Evolutionary conservation across 2,113 vertebrate genomes (phyloP), one percentile per base, ranked within the genome.

Genomic region (Athene noctua): DNA sequence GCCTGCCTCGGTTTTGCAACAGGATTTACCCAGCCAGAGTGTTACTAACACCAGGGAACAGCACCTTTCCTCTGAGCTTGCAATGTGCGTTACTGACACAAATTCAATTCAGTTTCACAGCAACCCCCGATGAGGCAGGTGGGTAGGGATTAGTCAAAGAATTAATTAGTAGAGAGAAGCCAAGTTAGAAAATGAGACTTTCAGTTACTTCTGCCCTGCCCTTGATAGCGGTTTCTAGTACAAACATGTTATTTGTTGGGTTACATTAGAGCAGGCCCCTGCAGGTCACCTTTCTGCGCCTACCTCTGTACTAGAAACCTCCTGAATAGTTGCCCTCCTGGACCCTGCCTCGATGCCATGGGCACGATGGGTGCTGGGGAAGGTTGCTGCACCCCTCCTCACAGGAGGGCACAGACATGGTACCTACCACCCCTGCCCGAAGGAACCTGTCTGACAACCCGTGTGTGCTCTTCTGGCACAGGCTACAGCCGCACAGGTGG

Each of bases 401-500:
- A 2, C 18, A 29, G 46, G 3, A 3, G 17, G 47, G 7, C 86
- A 54, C 1, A 2, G 7, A 4, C 15, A 6, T 5, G 1, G 11
- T 23, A 63, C 75, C 66, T 57, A 47, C 57, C 66, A 34, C 67
- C 13, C 9, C 29, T 30, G 40, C 34, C 66, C 42, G 10, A 15
- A 63, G 49, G n/a, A 58, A 18, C 29, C 23, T 10, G 15, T 16
- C 73, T 32, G 54, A 36, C 26, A 51, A 13, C 44, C 54, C 36
- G 12, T 1, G 7, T 10, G 52, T 29, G 46, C 61, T 65, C 34
- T 58, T 46, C 63, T 1, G 2, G 57, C 61, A 32, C 44, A 11
- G 58, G 40, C 74, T 62, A 65, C 7, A 1, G 14, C 49, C 49
- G 52, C 59, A 32, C 52, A 67, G 21, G 38, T 79, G 47, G 54